phyloP scores from a whole-genome alignment of 2,113 vertebrate species.

The Proteles cristata region DNA sequence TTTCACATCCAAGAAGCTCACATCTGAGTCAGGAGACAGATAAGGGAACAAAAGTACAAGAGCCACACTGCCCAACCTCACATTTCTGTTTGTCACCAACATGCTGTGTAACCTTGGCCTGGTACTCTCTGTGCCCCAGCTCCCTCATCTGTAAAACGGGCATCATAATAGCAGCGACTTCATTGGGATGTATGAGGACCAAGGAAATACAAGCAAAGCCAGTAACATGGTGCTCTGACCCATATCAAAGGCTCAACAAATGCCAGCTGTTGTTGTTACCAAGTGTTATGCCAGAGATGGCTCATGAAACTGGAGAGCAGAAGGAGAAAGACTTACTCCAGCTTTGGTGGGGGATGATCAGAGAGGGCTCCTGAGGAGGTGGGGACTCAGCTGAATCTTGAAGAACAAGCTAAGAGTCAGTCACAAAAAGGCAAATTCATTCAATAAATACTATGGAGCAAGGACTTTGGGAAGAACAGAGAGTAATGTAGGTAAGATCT shows the following conservation, averaged over 20 bases:
- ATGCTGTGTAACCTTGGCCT: no score
- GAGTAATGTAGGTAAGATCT: no score
- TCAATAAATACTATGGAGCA: background rate
- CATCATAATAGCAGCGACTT: background rate
- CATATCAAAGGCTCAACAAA: background rate
- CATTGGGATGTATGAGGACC: background rate
- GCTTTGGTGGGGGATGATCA: background rate
- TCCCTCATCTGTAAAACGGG: background rate
- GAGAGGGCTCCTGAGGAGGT: background rate
- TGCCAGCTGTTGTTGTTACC: background rate
- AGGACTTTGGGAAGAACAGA: background rate
- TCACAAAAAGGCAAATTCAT: background rate
- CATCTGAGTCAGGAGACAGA: background rate
- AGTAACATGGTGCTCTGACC: background rate
- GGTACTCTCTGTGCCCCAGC: background rate
- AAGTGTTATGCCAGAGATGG: accelerated
- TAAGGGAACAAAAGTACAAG: background rate
- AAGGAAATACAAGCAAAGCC: background rate
- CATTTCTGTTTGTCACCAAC: background rate
- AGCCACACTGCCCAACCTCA: background rate
- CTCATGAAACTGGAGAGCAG: no score
- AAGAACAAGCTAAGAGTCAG: background rate
- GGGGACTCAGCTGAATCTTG: background rate
- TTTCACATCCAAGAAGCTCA: background rate
- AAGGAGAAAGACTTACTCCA: background rate